Percentiles rank a stretch among this genome's conserved stretches.
These are phyloP conservation scores for Eupithecia subumbrata DNA, from an alignment of 2,888 invertebrate species.

Conservation along the genomic window DNA sequence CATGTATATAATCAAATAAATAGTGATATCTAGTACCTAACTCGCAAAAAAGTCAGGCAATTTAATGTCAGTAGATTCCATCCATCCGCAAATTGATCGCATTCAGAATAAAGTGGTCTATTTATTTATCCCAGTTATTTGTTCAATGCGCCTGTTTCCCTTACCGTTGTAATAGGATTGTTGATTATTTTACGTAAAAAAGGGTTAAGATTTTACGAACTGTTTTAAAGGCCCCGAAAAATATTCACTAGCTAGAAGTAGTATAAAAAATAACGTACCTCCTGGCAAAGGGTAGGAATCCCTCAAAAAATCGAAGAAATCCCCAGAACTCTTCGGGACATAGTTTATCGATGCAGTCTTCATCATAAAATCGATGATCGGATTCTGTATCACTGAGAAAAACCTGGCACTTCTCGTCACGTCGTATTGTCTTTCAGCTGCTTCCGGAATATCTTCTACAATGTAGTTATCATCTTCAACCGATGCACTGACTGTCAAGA, in stretches of 20 bases:
- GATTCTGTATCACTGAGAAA: conserved; percentile 53
- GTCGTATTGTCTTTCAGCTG: conserved; percentile 19
- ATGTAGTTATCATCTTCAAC: conserved; percentile 46
- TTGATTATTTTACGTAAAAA: no score
- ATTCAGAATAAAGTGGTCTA: no score
- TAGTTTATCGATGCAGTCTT: conserved; percentile 53
- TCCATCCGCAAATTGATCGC: no score
- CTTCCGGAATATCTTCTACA: conserved; percentile 34
- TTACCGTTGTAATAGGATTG: no score
- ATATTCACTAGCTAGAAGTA: neutral
- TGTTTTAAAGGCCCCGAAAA: neutral
- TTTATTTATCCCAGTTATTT: neutral
- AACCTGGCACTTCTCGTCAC: conserved; percentile 36
- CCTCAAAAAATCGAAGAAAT: conserved; percentile 65
- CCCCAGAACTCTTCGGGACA: conserved; percentile 47
- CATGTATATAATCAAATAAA: no score
- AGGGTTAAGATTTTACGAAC: neutral
- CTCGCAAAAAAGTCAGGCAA: no score
- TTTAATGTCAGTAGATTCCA: no score
- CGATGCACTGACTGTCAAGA: conserved; percentile 36
- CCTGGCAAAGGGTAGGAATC: conserved; percentile 67
- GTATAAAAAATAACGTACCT: conserved; percentile 58
- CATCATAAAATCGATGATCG: conserved; percentile 58
- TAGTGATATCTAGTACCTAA: no score
- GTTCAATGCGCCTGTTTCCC: neutral